These are phyloP conservation scores for Labroides dimidiatus DNA, from an alignment of 2,797 vertebrate genomes.

Conservation along the genomic window DNA sequence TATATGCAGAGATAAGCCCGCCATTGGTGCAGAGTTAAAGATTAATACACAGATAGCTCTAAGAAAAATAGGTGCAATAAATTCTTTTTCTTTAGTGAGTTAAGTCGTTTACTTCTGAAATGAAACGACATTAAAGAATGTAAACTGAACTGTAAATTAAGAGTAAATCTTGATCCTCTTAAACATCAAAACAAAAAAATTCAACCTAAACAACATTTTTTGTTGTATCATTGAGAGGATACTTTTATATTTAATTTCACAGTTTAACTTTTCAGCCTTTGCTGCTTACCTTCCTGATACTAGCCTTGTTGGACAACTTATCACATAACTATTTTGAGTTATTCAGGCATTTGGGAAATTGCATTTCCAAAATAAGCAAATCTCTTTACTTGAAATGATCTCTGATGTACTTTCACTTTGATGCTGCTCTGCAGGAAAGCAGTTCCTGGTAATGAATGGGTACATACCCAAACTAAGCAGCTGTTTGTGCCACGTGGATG, in stretches of 20 bases:
- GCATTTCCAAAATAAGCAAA: background rate
- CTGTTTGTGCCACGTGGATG: conserved; percentile 67
- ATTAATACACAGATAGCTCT: conserved; percentile 5
- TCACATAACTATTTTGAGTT: background rate
- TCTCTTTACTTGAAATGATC: conserved; percentile 5
- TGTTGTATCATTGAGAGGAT: background rate
- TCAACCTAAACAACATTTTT: background rate
- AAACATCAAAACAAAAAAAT: background rate
- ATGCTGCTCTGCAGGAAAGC: conserved; percentile 5
- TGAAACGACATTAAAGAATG: background rate
- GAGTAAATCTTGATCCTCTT: no score
- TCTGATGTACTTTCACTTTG: background rate
- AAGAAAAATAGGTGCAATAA: background rate
- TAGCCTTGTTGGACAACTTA: background rate
- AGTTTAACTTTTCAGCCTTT: no score
- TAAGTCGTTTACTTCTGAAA: background rate
- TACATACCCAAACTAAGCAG: conserved; percentile 56
- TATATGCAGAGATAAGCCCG: background rate
- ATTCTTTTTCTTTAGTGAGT: background rate
- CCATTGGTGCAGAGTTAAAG: background rate
- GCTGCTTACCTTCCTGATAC: no score
- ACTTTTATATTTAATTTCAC: background rate
- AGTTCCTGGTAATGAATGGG: conserved; percentile 54
- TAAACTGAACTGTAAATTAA: background rate
- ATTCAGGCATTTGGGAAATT: background rate